phyloP scores from a whole-genome alignment of 2,797 vertebrate species.

The Acanthurus lineatus region DNA sequence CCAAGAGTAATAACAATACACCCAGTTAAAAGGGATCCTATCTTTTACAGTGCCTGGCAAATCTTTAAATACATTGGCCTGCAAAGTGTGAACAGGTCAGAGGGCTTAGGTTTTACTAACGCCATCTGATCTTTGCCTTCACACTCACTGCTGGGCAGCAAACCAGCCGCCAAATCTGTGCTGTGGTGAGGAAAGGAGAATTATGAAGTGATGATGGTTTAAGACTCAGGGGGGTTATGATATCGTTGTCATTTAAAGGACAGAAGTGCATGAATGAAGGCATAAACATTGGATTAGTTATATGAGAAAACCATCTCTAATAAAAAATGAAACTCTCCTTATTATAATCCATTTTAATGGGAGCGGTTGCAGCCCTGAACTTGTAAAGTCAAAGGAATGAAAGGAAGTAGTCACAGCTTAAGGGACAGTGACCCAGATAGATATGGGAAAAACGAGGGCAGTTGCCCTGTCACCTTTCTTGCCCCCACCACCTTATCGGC shows the following conservation, averaged over 20 bases:
- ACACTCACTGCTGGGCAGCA: constrained; percentile 12
- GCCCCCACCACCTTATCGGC: constrained; percentile 29
- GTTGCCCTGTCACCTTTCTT: constrained; percentile 42
- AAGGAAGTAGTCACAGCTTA: neutral
- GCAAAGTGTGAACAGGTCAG: constrained; percentile 66
- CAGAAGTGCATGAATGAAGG: neutral
- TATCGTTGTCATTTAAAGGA: neutral
- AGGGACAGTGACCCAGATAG: constrained; percentile 38
- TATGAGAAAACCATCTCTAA: neutral
- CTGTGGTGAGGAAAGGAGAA: constrained; percentile 20
- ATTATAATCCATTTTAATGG: constrained; percentile 1
- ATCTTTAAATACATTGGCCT: constrained; percentile 59
- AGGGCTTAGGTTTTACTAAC: constrained; percentile 59
- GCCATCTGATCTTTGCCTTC: constrained; percentile 53
- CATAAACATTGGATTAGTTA: neutral
- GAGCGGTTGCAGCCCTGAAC: constrained; percentile 3
- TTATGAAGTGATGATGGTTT: constrained; percentile 33
- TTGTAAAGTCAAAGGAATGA: constrained; percentile 15
- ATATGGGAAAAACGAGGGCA: constrained; percentile 38
- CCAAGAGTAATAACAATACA: constrained; percentile 17
- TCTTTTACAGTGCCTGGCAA: constrained; percentile 24
- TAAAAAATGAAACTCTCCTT: neutral
- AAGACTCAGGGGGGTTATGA: neutral
- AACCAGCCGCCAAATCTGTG: constrained; percentile 20
- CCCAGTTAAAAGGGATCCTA: constrained; percentile 4